Conservation (phyloP, 2,113 vertebrate species). For the Psilopsiagon aurifrons region DNA sequence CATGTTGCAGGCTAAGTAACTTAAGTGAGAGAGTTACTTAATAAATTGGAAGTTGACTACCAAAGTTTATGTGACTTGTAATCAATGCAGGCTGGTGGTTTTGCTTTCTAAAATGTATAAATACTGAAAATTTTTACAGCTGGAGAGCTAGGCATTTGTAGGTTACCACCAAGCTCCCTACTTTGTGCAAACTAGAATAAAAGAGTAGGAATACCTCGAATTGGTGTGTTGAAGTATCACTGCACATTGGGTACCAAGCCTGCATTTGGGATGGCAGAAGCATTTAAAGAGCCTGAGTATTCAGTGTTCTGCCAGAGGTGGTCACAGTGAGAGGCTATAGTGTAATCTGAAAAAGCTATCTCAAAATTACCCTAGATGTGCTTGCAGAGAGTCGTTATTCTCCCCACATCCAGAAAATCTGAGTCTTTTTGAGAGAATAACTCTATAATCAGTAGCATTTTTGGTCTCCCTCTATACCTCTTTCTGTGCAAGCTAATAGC, state of each 20-base stretch:
- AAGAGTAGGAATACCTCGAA: neutral
- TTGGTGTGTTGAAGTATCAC: neutral
- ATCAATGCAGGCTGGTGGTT: neutral
- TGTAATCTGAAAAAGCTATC: neutral
- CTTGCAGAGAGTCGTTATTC: neutral
- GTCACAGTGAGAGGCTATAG: neutral
- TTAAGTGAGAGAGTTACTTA: neutral
- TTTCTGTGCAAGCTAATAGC: neutral
- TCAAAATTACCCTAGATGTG: fast-evolving
- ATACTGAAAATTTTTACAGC: neutral
- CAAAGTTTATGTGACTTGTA: neutral
- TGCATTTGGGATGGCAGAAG: neutral
- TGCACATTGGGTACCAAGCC: neutral
- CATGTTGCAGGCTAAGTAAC: neutral
- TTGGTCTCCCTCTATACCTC: neutral
- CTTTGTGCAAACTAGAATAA: neutral
- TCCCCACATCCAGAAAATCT: fast-evolving
- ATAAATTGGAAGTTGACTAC: neutral
- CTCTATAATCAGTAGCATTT: fast-evolving
- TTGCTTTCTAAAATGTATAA: neutral
- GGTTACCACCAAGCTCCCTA: neutral
- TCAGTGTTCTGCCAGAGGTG: neutral
- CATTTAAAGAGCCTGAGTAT: neutral
- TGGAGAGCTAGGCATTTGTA: neutral
- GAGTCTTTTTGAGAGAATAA: neutral